phyloP scores from a whole-genome alignment of 2,888 invertebrate species.

The Epinotia ramella region DNA sequence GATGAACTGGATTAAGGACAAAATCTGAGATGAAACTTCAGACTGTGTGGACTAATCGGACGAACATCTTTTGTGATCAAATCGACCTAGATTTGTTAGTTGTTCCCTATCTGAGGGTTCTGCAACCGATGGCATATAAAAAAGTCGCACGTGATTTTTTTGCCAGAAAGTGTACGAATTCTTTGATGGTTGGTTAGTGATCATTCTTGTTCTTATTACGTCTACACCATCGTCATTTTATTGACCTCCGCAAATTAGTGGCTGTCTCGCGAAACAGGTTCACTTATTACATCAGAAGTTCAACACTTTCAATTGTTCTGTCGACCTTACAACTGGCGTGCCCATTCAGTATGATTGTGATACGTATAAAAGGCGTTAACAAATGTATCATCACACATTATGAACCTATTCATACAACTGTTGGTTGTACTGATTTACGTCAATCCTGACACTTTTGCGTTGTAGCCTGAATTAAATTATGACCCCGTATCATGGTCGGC shows the following conservation, averaged over 20 bases:
- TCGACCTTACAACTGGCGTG: conserved; percentile 41
- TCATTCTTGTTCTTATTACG: conserved; percentile 21
- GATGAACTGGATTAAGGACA: too few relatives aligned
- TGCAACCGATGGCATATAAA: too few relatives aligned
- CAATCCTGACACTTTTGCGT: neutral
- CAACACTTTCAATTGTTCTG: conserved; percentile 71
- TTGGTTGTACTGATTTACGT: conserved; percentile 4
- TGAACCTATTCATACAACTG: conserved; percentile 15
- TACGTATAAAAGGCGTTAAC: conserved; percentile 18
- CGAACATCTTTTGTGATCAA: too few relatives aligned
- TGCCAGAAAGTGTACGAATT: neutral
- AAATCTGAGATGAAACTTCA: too few relatives aligned
- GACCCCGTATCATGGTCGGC: too few relatives aligned
- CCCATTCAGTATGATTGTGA: conserved; percentile 17
- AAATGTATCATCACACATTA: conserved; percentile 26
- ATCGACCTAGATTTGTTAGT: too few relatives aligned
- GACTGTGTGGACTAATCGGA: too few relatives aligned
- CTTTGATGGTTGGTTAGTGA: neutral
- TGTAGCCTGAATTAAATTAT: neutral
- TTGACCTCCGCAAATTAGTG: conserved; percentile 59
- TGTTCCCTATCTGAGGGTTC: too few relatives aligned
- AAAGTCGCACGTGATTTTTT: neutral
- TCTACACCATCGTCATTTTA: conserved; percentile 48
- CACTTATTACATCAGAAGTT: conserved; percentile 76
- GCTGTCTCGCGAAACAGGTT: conserved; percentile 69